These are phyloP conservation scores for Chelonus insularis DNA, from an alignment of 1,140 invertebrate species.

Conservation along the genomic window DNA sequence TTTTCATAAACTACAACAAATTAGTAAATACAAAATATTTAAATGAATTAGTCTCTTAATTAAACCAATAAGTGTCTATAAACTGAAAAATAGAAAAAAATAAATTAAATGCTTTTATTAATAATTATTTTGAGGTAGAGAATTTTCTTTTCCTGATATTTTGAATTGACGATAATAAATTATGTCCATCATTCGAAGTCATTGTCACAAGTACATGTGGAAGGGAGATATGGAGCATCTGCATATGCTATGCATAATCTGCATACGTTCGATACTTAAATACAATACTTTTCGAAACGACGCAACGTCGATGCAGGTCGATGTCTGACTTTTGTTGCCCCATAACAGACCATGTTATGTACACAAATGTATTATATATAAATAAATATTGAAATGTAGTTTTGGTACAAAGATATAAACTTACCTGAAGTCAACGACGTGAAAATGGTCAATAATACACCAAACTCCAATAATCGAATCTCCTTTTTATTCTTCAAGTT, in stretches of 20 bases:
- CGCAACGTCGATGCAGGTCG: constrained; percentile 11
- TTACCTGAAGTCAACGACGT: constrained; percentile 2
- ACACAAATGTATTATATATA: constrained; percentile 7
- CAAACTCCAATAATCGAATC: background rate
- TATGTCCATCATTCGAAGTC: background rate
- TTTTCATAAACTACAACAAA: too few species aligned
- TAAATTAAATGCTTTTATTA: constrained; percentile 12
- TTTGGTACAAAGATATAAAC: background rate
- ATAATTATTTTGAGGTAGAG: too few species aligned
- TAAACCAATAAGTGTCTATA: too few species aligned
- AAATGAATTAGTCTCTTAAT: too few species aligned
- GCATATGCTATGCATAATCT: constrained; percentile 12
- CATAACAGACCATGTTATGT: background rate
- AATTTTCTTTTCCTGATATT: too few species aligned
- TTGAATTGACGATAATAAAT: too few species aligned
- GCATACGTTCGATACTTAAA: background rate
- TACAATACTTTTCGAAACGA: background rate
- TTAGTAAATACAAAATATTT: too few species aligned
- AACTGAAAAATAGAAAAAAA: background rate
- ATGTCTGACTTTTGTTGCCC: background rate
- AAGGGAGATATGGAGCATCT: background rate
- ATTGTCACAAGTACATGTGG: background rate
- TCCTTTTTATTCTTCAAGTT: background rate
- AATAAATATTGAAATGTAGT: background rate
- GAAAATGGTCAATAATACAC: constrained; percentile 4